Evolutionary conservation across 2,888 invertebrate genomes (phyloP).

Genomic region (Philereme transversata): DNA sequence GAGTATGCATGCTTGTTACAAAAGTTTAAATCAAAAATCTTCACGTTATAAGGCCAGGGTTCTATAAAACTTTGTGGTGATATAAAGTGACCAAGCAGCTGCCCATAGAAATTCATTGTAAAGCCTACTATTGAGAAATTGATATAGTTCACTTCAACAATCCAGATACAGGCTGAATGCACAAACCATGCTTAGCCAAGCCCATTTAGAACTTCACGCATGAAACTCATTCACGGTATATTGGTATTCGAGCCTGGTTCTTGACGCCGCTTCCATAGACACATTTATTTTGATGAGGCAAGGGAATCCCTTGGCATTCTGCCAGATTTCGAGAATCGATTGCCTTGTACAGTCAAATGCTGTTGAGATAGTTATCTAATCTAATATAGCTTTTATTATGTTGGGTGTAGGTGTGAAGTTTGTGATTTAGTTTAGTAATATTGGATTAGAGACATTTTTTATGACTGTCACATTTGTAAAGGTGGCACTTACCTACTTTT

Average conservation of each 20-base stretch:
- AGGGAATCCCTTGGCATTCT: constrained; percentile 51
- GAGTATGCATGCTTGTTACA: too few relatives aligned
- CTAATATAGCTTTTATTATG: constrained; percentile 22
- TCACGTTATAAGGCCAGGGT: too few relatives aligned
- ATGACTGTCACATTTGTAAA: not conserved
- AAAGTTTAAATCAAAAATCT: too few relatives aligned
- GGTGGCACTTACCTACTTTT: too few relatives aligned
- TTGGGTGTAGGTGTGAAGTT: constrained; percentile 16
- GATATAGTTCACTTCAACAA: not conserved
- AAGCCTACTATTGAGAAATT: not conserved
- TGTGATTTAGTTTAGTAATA: constrained; percentile 14
- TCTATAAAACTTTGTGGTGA: too few relatives aligned
- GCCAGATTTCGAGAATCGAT: constrained; percentile 61
- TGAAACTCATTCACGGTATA: constrained; percentile 8
- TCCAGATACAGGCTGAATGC: not conserved
- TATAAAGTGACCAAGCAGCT: not conserved
- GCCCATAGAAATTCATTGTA: not conserved
- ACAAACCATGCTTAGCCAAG: not conserved
- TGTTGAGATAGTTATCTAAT: constrained; percentile 33
- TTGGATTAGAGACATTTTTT: constrained; percentile 1
- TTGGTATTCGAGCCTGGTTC: constrained; percentile 38
- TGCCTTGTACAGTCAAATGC: constrained; percentile 33
- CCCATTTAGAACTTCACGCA: not conserved
- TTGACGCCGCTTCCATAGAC: constrained; percentile 47
- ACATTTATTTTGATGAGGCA: constrained; percentile 59